Conservation (phyloP, 2,888 invertebrate species). For the Catocala nupta region DNA sequence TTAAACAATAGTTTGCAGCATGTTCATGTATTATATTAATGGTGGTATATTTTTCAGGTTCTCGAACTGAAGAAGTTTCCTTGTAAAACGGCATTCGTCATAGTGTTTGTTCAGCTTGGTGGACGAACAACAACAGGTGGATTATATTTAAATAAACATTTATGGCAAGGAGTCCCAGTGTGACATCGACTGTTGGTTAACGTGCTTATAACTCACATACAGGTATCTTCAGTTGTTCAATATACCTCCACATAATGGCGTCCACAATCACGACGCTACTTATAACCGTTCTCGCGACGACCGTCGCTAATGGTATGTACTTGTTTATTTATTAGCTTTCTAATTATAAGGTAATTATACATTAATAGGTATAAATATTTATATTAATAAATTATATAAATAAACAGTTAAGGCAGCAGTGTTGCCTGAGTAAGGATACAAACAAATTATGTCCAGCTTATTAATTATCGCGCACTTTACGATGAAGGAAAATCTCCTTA, state of each 20-base stretch:
- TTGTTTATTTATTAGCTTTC: constrained; percentile 4
- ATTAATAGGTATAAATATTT: too few species aligned
- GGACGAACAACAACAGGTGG: constrained; percentile 66
- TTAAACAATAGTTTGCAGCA: constrained; percentile 15
- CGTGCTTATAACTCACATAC: too few species aligned
- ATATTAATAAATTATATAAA: too few species aligned
- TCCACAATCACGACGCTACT: constrained; percentile 53
- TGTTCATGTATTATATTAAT: constrained; percentile 7
- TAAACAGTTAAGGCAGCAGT: too few species aligned
- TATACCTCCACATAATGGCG: constrained; percentile 63
- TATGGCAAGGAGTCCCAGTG: constrained; percentile 62
- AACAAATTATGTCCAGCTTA: too few species aligned
- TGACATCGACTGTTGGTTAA: constrained; percentile 54
- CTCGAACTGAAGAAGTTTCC: constrained; percentile 31
- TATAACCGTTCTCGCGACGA: constrained; percentile 52
- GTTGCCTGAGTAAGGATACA: too few species aligned
- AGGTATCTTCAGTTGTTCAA: constrained; percentile 26
- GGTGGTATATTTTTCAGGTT: constrained; percentile 42
- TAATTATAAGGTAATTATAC: too few species aligned
- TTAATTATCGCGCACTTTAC: too few species aligned
- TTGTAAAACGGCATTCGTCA: constrained; percentile 60
- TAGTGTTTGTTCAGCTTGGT: constrained; percentile 75
- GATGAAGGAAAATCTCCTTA: too few species aligned
- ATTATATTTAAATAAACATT: constrained; percentile 70
- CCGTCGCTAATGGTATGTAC: constrained; percentile 63